phyloP scores from a whole-genome alignment of 2,113 vertebrate genomes.

The Stigmatopora argus region DNA sequence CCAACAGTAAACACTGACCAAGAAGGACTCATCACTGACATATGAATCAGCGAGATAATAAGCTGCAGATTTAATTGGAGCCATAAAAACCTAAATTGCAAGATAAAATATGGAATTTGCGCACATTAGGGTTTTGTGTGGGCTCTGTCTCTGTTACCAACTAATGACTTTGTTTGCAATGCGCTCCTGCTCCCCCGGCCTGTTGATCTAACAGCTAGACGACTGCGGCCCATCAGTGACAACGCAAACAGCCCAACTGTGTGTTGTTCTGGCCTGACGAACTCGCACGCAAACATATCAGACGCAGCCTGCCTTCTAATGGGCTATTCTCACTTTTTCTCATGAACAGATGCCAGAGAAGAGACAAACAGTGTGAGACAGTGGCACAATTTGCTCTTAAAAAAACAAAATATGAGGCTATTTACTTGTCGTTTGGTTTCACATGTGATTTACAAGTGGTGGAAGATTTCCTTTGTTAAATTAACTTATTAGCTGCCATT shows the following conservation, averaged over 20 bases:
- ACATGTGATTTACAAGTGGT: not conserved
- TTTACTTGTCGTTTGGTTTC: conserved; percentile 20
- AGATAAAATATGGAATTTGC: not conserved
- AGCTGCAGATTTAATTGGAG: too few relatives aligned
- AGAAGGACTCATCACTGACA: too few relatives aligned
- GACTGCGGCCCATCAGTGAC: conserved; percentile 5
- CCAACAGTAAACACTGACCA: too few relatives aligned
- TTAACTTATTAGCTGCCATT: too few relatives aligned
- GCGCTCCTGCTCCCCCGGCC: not conserved
- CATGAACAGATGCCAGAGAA: conserved; percentile 17
- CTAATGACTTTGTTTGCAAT: not conserved
- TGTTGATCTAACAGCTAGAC: conserved; percentile 3
- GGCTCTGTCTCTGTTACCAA: not conserved
- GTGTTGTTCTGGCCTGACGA: conserved; percentile 3
- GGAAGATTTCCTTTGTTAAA: not conserved
- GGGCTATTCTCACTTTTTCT: not conserved
- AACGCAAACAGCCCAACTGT: conserved; percentile 1
- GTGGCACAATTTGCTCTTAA: not conserved
- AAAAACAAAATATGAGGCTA: conserved; percentile 9
- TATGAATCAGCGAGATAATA: too few relatives aligned
- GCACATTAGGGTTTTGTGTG: not conserved
- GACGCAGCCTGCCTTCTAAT: conserved; percentile 13
- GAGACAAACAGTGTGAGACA: not conserved
- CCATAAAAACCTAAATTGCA: not conserved
- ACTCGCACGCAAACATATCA: not conserved